Percentiles rank a stretch among this genome's conserved stretches.
Evolutionary conservation across 2,888 invertebrate genomes (phyloP).

Genomic region (Meandrusa payeni): DNA sequence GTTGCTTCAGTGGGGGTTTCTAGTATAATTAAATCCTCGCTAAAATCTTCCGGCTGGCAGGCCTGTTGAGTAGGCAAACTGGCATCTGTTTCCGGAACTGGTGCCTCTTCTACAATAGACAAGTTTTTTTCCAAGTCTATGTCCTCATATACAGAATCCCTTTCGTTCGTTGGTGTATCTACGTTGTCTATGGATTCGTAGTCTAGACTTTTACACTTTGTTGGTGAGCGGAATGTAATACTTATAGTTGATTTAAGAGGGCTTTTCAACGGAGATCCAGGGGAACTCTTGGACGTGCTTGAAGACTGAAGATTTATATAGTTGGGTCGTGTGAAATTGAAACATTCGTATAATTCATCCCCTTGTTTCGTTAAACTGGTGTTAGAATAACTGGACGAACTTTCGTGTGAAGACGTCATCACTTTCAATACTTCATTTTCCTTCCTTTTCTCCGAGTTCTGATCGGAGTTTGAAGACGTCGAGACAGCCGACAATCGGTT

Average conservation of each 20-base stretch:
- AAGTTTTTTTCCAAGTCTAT: constrained; percentile 72
- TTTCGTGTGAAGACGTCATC: constrained; percentile 74
- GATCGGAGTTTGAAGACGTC: constrained; percentile 62
- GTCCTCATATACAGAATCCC: constrained; percentile 81
- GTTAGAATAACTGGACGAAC: constrained; percentile 67
- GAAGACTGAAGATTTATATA: constrained; percentile 72
- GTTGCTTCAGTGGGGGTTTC: constrained; percentile 79
- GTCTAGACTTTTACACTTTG: constrained; percentile 59
- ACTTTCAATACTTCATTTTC: constrained; percentile 48
- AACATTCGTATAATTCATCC: constrained; percentile 64
- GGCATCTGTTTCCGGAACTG: constrained; percentile 78
- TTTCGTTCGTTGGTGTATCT: constrained; percentile 65
- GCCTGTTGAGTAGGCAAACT: constrained; percentile 81
- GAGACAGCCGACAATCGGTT: constrained; percentile 72
- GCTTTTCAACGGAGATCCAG: constrained; percentile 70
- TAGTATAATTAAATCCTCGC: constrained; percentile 66
- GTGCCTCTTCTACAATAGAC: constrained; percentile 77
- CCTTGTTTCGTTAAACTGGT: constrained; percentile 52
- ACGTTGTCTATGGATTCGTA: constrained; percentile 70
- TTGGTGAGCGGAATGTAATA: constrained; percentile 86
- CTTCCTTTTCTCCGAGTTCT: constrained; percentile 43
- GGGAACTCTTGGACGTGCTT: constrained; percentile 66
- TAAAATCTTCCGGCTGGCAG: constrained; percentile 68
- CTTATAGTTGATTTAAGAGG: constrained; percentile 86
- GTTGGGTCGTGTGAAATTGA: constrained; percentile 63